Evolutionary conservation across 2,888 invertebrate genomes (phyloP), one percentile per base, ranked within the genome.

Genomic region (Caenorhabditis wallacei): DNA sequence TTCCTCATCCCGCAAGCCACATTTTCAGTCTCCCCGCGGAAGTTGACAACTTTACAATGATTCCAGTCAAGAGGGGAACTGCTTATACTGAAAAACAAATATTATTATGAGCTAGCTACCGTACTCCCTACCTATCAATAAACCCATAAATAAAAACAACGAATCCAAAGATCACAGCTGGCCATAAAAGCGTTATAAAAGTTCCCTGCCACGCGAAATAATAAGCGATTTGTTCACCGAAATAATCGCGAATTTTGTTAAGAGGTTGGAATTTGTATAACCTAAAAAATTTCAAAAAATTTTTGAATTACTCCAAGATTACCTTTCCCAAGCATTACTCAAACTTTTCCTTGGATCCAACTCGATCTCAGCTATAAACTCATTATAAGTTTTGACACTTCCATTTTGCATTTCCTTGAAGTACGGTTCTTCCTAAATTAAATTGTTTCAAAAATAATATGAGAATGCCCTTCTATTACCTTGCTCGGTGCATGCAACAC

Each of bases 151-250:
- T 80, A 84, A 93, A 93, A 8, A 93, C 91, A 40, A 85, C 86
- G 10, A 93, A 37, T 8, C 93, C 93, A 84, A 93, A 91, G 0
- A 93, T 11, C 57, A 92, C 92, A 0, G 93, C 93, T 1, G 93
- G 85, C 92, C 92, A 93, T 11, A 93, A 88, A 4, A 93, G 89
- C 1, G 92, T 88, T 3, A 92, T 89, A 26, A 93, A 88, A 26
- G 92, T 91, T n/a, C 93, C 93, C 13, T 92, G 91, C 93, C 93
- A 93, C 2, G 93, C 93, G 88, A 93, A 93, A 84, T 93, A 93
- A 43, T 93, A 92, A 0, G 92, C 93, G 80, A 93, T 93, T 84
- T 93, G 92, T 84, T 93, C 93, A 7, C 93, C 93, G 87, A 93
- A 93, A 85, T 93, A 93, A 85, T 93, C 92, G 18, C 87, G 80